These are phyloP conservation scores for Andrena cerasifolii DNA, from an alignment of 1,140 invertebrate genomes.

Conservation along the genomic window DNA sequence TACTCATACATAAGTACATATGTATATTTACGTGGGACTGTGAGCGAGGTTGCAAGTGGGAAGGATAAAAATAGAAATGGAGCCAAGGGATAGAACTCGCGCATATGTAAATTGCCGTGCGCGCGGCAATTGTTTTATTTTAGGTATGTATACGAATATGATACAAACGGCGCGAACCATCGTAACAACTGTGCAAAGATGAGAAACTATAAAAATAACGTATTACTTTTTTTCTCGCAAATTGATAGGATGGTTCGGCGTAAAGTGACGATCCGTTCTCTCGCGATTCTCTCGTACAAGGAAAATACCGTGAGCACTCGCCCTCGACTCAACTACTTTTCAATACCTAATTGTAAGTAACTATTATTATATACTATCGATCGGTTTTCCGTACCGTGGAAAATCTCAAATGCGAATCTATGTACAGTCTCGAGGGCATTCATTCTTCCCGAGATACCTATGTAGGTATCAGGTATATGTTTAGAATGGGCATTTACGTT, in stretches of 20 bases:
- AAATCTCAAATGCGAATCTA: constrained; percentile 1
- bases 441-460: constrained; percentile 15
- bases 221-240: constrained; percentile 63
- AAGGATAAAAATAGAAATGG: background rate
- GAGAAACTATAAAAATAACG: constrained; percentile 81
- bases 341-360: constrained; percentile 17
- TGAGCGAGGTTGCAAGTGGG: background rate
- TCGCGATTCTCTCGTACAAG: constrained; percentile 5
- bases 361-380: constrained; percentile 26
- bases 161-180: constrained; percentile 64
- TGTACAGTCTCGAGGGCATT: constrained; percentile 23
- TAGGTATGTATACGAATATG: constrained; percentile 7
- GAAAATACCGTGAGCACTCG: constrained; percentile 23
- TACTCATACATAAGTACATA: too few species aligned
- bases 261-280: constrained; percentile 8
- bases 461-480: too few species aligned
- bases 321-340: constrained; percentile 7
- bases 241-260: constrained; percentile 73
- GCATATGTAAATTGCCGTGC: background rate
- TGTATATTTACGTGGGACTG: background rate
- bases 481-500: background rate
- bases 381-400: background rate
- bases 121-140: background rate
- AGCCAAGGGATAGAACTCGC: background rate
- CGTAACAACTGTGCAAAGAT: constrained; percentile 67